These are phyloP conservation scores for Ptychochromis oligacanthus DNA, from an alignment of 2,113 vertebrate genomes.

Conservation along the genomic window DNA sequence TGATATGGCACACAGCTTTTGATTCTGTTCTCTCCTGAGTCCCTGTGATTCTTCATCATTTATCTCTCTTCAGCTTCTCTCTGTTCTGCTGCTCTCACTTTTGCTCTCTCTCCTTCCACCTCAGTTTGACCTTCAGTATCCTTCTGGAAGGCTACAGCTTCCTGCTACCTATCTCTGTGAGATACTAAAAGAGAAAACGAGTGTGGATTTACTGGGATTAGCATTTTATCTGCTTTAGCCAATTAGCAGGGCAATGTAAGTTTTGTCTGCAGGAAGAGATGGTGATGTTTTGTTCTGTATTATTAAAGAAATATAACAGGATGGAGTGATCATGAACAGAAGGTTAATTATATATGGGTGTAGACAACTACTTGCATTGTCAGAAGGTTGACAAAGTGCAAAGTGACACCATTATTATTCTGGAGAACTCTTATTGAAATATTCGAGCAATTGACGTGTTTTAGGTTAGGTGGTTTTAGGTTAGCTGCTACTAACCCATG, in stretches of 20 bases:
- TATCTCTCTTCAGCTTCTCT: constrained; percentile 12
- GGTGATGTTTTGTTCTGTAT: constrained; percentile 39
- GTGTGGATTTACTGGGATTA: constrained; percentile 60
- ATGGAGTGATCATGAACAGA: neutral
- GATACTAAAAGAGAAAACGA: constrained; percentile 14
- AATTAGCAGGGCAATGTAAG: constrained; percentile 45
- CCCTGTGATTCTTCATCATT: constrained; percentile 23
- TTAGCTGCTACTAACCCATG: neutral
- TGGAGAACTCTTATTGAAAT: neutral
- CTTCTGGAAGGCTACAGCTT: constrained; percentile 26
- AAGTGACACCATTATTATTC: neutral
- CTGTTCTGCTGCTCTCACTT: neutral
- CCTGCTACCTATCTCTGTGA: constrained; percentile 16
- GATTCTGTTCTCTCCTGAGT: constrained; percentile 28
- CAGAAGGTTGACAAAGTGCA: neutral
- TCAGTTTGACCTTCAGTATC: constrained; percentile 51
- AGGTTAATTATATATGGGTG: constrained; percentile 25
- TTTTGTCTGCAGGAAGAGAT: constrained; percentile 29
- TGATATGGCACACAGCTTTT: constrained; percentile 24
- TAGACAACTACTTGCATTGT: neutral
- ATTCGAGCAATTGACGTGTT: neutral
- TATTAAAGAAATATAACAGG: constrained; percentile 29
- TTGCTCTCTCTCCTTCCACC: constrained; percentile 18
- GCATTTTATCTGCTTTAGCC: constrained; percentile 51
- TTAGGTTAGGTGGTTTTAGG: neutral